phyloP scores from a whole-genome alignment of 1,140 invertebrate genomes.

The Bombus consobrinus region DNA sequence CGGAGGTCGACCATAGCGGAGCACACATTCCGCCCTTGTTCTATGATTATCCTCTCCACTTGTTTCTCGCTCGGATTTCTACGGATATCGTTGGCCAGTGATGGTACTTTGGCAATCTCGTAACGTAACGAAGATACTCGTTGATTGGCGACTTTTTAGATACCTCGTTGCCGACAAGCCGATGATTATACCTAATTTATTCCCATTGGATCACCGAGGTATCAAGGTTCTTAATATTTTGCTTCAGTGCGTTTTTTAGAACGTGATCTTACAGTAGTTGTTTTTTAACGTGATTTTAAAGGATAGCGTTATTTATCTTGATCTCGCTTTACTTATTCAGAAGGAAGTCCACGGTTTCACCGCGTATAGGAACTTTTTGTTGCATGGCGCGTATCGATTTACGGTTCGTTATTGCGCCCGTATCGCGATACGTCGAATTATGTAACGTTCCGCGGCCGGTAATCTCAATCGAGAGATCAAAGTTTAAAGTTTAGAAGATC shows the following conservation, averaged over 20 bases:
- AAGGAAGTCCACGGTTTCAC: not conserved
- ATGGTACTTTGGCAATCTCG: not conserved
- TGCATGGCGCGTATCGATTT: not conserved
- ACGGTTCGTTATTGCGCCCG: not conserved
- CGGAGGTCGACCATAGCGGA: constrained; percentile 42
- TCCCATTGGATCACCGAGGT: not conserved
- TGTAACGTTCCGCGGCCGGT: no score
- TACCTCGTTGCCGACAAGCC: not conserved
- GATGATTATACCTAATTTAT: not conserved
- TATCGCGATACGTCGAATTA: not conserved
- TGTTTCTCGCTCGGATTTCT: no score
- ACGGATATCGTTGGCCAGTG: not conserved
- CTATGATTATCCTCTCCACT: constrained; percentile 14
- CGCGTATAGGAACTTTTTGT: not conserved
- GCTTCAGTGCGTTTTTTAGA: not conserved
- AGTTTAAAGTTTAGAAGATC: not conserved
- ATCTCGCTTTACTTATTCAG: not conserved
- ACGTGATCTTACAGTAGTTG: not conserved
- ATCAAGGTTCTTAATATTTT: not conserved
- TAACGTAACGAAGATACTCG: not conserved
- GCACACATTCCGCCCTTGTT: constrained; percentile 28
- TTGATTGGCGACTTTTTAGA: not conserved
- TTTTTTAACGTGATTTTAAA: not conserved
- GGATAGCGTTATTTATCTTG: not conserved
- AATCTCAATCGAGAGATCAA: not conserved